Evolutionary conservation across 2,797 vertebrate species (phyloP).

Genomic region (Neosilurus hyrtlii): DNA sequence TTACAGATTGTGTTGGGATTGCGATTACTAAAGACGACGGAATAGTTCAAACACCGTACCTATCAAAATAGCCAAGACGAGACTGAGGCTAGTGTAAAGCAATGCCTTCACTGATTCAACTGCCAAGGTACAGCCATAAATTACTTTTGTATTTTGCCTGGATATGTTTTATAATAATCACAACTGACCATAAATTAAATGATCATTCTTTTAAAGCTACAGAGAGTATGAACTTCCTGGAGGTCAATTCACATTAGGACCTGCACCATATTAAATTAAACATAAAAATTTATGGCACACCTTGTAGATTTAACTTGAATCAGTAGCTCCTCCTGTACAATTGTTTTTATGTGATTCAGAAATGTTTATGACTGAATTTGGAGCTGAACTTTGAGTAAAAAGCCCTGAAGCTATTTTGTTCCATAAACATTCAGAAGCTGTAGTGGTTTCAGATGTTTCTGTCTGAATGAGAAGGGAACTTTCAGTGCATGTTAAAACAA

Average conservation of each 20-base stretch:
- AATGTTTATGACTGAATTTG: constrained; percentile 6
- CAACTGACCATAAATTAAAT: background rate
- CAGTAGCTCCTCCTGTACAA: background rate
- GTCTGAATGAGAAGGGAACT: background rate
- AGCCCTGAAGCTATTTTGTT: constrained; percentile 8
- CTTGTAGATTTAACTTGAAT: background rate
- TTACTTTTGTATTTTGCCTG: background rate
- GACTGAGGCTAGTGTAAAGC: background rate
- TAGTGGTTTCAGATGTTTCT: constrained; percentile 20
- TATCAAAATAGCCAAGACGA: background rate
- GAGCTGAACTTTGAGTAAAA: background rate
- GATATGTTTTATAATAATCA: background rate
- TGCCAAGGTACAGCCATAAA: background rate
- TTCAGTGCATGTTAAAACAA: background rate
- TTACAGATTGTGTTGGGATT: background rate
- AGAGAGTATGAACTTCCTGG: background rate
- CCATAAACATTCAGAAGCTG: constrained; percentile 11
- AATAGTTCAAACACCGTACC: background rate
- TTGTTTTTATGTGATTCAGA: background rate
- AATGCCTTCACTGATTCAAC: background rate
- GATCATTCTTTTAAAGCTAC: no score
- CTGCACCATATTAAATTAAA: background rate
- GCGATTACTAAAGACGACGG: background rate
- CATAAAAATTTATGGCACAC: background rate
- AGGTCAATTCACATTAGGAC: background rate